A percentile compares a stretch with the other conserved stretches of the same genome.
Evolutionary conservation across 2,113 vertebrate genomes (phyloP).

Genomic region (Anguilla japonica): DNA sequence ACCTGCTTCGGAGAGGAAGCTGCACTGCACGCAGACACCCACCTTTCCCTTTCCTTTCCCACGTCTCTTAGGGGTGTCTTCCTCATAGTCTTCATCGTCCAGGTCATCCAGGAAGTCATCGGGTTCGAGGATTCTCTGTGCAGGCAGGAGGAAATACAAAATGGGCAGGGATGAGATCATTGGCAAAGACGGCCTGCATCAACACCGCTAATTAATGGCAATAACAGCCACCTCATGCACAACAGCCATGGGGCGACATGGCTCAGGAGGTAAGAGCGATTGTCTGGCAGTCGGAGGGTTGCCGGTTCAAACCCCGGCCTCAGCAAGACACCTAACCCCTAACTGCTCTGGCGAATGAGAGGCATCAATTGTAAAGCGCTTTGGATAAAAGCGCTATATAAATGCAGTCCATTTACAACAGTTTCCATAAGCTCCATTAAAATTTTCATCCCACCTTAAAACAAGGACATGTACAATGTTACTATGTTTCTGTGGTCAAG

Average conservation of each 20-base stretch:
- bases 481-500: too few relatives aligned
- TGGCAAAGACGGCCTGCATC: not conserved
- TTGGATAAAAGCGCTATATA: too few relatives aligned
- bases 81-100: slow-evolving; percentile 95
- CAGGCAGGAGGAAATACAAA: not conserved
- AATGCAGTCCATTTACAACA: too few relatives aligned
- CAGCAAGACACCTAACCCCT: too few relatives aligned
- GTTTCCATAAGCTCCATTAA: too few relatives aligned
- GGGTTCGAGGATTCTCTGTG: slow-evolving; percentile 89
- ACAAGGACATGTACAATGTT: too few relatives aligned
- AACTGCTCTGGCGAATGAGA: too few relatives aligned
- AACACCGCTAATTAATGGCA: not conserved
- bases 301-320: too few relatives aligned
- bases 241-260: not conserved
- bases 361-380: too few relatives aligned
- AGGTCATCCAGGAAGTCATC: slow-evolving; percentile 94
- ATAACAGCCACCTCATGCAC: not conserved
- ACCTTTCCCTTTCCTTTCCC: slow-evolving; percentile 97
- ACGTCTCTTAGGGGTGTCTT: slow-evolving; percentile 89
- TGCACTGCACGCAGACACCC: slow-evolving; percentile 15
- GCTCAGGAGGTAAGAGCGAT: too few relatives aligned
- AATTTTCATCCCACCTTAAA: too few relatives aligned
- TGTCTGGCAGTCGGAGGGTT: too few relatives aligned
- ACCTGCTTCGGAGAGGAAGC: not conserved
- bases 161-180: not conserved